Base-by-base conservation (phyloP, 2,888 invertebrate species). In the Tanypteryx hageni region DNA sequence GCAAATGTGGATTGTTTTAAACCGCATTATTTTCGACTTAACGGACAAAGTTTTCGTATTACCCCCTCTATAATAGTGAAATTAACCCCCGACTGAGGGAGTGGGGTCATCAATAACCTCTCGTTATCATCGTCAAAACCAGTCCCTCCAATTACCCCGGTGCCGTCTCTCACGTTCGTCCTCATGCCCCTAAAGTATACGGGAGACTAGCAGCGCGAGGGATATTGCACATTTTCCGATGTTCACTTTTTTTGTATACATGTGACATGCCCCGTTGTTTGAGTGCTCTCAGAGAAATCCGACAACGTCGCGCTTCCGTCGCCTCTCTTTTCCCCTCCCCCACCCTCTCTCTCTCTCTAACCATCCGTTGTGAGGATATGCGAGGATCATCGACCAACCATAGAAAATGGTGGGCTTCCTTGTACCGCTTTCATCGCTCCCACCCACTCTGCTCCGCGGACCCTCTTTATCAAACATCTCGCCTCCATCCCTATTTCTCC, bases 361-460 rank as follows among this genome's bases (percentile, higher is more conserved):
- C 31, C 61, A 27, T 14, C 76, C 59, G 86, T 59, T 61, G n/a
- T 13, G 83, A 64, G 61, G 89, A 59, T 18, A 31, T 27, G 61
- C 86, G 61, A 16, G 13, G 22, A 22, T 86, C 59, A 86, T 86
- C 86, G 86, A 86, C 86, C 61, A 56, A 27, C 61, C 22, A 27
- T 31, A 18, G 89, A 31, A 22, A 61, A 64, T 57, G 16, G 13
- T 31, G 13, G 44, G 82, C 86, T 61, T 86, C 59, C 27, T 31
- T 27, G 11, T 14, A 14, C 86, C 14, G 10, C 85, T 59, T 85
- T 7, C 84, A 84, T 22, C 68, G 7, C 11, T 22, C n/a, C 58
- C 58, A n/a, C 61, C 27, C 61, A 16, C 27, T 14, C 86, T 31
- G 13, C 58, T 13, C 85, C 18, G n/a, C 31, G 22, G 22, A 44